Conservation (phyloP, 2,888 invertebrate species). For the Chloroclystis v-ata region DNA sequence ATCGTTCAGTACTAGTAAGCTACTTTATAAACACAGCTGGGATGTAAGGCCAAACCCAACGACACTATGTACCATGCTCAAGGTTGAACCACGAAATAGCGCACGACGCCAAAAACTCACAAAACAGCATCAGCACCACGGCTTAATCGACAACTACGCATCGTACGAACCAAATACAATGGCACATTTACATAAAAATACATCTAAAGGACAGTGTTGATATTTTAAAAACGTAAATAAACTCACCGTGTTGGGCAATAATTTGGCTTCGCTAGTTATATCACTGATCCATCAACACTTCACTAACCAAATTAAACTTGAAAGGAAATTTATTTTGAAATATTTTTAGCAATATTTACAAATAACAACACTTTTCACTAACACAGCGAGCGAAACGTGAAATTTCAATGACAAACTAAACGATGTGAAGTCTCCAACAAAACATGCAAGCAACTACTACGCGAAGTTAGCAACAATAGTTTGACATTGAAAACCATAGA, state of each 20-base stretch:
- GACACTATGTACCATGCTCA: constrained; percentile 49
- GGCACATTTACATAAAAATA: constrained; percentile 33
- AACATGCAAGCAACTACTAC: neutral
- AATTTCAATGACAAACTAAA: constrained; percentile 26
- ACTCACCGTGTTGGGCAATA: constrained; percentile 49
- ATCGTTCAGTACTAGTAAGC: constrained; percentile 1
- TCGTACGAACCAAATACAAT: constrained; percentile 29
- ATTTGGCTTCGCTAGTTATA: constrained; percentile 20
- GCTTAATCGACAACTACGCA: neutral
- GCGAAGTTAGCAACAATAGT: constrained; percentile 11
- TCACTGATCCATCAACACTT: constrained; percentile 47
- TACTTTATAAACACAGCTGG: constrained; percentile 32
- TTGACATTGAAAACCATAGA: constrained; percentile 5
- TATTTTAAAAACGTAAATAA: constrained; percentile 31
- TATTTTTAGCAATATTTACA: constrained; percentile 65
- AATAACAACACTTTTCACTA: constrained; percentile 57
- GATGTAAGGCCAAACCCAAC: constrained; percentile 46
- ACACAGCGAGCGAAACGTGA: constrained; percentile 32
- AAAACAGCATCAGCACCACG: constrained; percentile 23
- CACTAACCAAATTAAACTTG: constrained; percentile 40
- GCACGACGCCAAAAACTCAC: constrained; percentile 33
- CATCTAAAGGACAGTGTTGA: constrained; percentile 35
- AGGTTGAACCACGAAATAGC: constrained; percentile 49
- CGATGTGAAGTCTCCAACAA: constrained; percentile 4
- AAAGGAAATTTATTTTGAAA: constrained; percentile 14